phyloP scores from a whole-genome alignment of 1,140 invertebrate genomes.

The Macrotrachela quadricornifera region DNA sequence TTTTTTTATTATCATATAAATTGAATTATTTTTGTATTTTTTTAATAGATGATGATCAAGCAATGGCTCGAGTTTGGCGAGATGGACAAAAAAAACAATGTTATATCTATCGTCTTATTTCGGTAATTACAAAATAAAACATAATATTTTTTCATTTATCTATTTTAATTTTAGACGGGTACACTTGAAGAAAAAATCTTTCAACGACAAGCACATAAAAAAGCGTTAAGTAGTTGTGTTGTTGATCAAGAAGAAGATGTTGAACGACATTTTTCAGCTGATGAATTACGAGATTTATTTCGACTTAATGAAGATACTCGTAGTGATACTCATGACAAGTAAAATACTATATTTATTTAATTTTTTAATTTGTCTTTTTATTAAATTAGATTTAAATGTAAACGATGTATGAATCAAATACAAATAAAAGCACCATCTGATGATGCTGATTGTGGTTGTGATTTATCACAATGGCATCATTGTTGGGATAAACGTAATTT shows the following conservation, averaged over 20 bases:
- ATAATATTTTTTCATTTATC: neutral
- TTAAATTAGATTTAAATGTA: conserved; percentile 61
- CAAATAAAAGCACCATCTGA: conserved; percentile 65
- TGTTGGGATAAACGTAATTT: conserved; percentile 60
- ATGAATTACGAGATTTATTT: conserved; percentile 79
- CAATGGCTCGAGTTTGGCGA: conserved; percentile 96
- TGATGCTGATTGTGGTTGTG: conserved; percentile 73
- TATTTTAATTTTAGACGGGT: conserved; percentile 39
- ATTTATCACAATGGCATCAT: conserved; percentile 85
- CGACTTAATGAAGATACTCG: conserved; percentile 58
- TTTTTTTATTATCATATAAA: too few relatives aligned
- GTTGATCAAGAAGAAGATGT: conserved; percentile 95
- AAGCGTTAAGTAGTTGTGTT: conserved; percentile 85
- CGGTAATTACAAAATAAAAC: conserved; percentile 34
- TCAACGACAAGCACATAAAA: conserved; percentile 94
- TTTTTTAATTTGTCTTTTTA: neutral
- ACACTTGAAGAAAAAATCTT: conserved; percentile 99
- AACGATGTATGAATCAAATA: conserved; percentile 72
- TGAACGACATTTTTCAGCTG: conserved; percentile 72
- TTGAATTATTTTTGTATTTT: neutral
- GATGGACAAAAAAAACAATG: conserved; percentile 98
- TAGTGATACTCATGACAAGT: conserved; percentile 86
- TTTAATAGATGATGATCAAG: conserved; percentile 96
- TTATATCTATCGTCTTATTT: conserved; percentile 72
- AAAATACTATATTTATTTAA: conserved; percentile 15